These are phyloP conservation scores for Girardia tigrina DNA, from an alignment of 2,888 invertebrate genomes.

Conservation along the genomic window DNA sequence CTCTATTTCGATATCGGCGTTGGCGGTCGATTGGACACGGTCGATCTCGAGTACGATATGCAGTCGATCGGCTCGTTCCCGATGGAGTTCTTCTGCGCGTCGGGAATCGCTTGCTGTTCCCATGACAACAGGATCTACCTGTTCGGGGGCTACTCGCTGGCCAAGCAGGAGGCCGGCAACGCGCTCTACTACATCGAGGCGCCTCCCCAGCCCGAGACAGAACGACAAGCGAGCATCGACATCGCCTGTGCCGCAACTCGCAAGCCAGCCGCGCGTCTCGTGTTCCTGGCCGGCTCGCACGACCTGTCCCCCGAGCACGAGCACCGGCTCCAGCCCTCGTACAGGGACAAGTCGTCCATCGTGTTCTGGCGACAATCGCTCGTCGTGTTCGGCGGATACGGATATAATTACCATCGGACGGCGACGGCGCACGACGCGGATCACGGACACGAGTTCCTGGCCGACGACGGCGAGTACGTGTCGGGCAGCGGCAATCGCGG, in stretches of 20 bases:
- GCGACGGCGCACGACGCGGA: background rate
- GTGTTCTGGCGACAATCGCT: conserved; percentile 1
- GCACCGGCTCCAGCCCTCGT: background rate
- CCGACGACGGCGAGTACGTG: background rate
- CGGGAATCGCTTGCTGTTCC: background rate
- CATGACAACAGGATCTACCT: background rate
- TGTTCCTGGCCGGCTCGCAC: background rate
- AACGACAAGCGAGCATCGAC: background rate
- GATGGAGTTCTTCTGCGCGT: background rate
- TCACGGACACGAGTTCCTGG: background rate
- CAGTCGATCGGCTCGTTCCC: background rate
- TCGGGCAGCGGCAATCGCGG: conserved; percentile 24
- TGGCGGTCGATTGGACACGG: background rate
- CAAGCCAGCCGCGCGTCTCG: background rate
- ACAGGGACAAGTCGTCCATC: conserved; percentile 3
- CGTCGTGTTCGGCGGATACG: conserved; percentile 15
- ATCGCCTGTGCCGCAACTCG: background rate
- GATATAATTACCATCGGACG: background rate
- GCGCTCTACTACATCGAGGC: background rate
- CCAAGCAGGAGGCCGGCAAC: background rate
- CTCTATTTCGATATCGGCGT: background rate
- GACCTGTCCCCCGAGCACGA: background rate
- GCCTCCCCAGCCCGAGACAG: background rate
- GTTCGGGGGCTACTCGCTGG: background rate
- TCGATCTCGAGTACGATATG: background rate